Base-by-base conservation (phyloP, 2,797 vertebrate genomes). In the Acanthiza pusilla region DNA sequence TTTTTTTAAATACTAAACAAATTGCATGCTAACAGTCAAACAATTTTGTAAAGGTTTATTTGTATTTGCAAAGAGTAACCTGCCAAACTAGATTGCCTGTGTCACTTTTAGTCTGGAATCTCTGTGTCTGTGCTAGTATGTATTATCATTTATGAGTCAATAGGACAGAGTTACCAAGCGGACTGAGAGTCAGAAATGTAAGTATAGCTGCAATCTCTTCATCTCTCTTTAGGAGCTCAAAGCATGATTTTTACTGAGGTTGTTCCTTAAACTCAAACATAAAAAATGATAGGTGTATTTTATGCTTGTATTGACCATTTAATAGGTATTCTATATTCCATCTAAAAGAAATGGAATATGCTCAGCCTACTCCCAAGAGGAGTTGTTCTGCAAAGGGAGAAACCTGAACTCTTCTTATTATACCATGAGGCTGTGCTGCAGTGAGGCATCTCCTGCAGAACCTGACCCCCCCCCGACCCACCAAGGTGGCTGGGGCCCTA, bases 381-480 rank as follows among this genome's bases (percentile, higher is more conserved):
- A 16, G 11, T 36, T 62, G 23, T 50, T 76, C 57, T 74, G 75
- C 61, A 85, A 60, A 80, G 72, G 34, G 67, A 80, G 61, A 79
- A 80, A 76, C 51, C 16, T 0, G 13, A 82, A 67, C 42, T 71
- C 45, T 67, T 82, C 51, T 50, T 51, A 85, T 79, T 36, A 27
- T 15, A 61, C 29, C 1, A 0, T 0, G 0, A 74, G 42, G 61
- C 11, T n/a, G 29, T 50, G 75, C 57, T 61, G 61, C 25, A 34
- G 30, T 25, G 62, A 54, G 34, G 8, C 22, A 43, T 12, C 42
- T 84, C 67, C 80, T 43, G 25, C 0, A 5, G 66, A 73, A 74
- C 2, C 4, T 1, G 0, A 12, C 9, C 4, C 30, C 29, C 30
- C 29, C 9, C 7, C 0, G 3, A 42, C 50, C 25, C 63, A 85